These are phyloP conservation scores for Carterocephalus palaemon DNA, from an alignment of 2,888 invertebrate species.

Conservation along the genomic window DNA sequence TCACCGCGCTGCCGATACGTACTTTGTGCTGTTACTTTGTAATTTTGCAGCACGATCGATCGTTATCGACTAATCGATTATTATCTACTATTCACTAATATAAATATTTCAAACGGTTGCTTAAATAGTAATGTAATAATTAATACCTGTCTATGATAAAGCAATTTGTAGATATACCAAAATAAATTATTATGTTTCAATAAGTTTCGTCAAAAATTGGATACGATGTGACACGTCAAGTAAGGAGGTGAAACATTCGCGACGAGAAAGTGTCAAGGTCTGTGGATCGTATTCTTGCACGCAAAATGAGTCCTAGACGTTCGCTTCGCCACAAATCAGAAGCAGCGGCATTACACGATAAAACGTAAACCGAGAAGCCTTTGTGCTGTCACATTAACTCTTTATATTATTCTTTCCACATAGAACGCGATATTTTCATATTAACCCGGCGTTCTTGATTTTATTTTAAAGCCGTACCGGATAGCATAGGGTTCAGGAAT, in stretches of 20 bases:
- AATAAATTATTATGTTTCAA: no score
- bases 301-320: constrained; percentile 46
- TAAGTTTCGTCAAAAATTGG: no score
- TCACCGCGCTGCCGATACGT: no score
- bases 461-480: constrained; percentile 13
- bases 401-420: constrained; percentile 35
- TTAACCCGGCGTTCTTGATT: constrained; percentile 15
- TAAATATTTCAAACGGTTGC: no score
- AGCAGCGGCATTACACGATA: constrained; percentile 42
- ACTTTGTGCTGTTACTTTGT: no score
- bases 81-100: no score
- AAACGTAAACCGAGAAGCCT: constrained; percentile 43
- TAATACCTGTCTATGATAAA: no score
- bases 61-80: no score
- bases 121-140: no score
- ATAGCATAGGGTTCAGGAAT: not conserved
- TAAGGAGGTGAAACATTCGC: constrained; percentile 15
- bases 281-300: constrained; percentile 40
- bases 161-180: no score
- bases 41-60: no score
- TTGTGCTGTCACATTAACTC: constrained; percentile 54
- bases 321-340: constrained; percentile 58
- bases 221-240: no score
- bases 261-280: constrained; percentile 45
- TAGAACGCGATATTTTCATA: constrained; percentile 28